Base-by-base conservation (phyloP, 2,113 vertebrate genomes). In the Corythaeola cristata region DNA sequence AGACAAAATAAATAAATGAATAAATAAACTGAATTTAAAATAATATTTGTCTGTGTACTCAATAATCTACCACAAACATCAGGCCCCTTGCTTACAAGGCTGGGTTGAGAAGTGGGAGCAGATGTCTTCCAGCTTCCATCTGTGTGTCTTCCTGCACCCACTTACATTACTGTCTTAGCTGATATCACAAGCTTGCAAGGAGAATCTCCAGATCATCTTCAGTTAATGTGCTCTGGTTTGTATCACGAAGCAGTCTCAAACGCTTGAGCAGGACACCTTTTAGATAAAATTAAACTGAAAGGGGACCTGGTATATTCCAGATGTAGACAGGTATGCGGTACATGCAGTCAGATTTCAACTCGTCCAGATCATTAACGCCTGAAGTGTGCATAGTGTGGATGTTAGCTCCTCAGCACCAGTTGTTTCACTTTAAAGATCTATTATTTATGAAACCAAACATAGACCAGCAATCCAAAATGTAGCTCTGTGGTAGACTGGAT, bases 41-140 rank as follows among this genome's bases (percentile, higher is more conserved):
- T 30, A 44, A 8, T 71, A 20, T 80, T 85, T 53, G 17, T 20
- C 45, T 66, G 12, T n/a, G 12, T 67, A 15, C n/a, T 76, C 52
- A 45, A 13, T 66, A 44, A 35, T 56, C 58, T 81, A 22, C 14
- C 30, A 60, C 18, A 88, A 64, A 69, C 10, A 59, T 28, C n/a
- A 71, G 7, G 5, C 8, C 14, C 15, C 4, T 39, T 62, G 23
- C 17, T 91, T 67, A 15, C 37, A 74, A 68, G 17, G 15, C 4
- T 8, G 9, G 5, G 1, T 12, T 53, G 4, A 5, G 19, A 55
- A 35, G 32, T 45, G 55, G 7, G 3, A 6, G 6, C 10, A 8
- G 2, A 1, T 32, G 22, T 47, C 18, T 79, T 79, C 5, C 15
- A 64, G 15, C 26, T 64, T 69, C 35, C 11, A 17, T 62, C 27